These are phyloP conservation scores for Dromaius novaehollandiae DNA, from an alignment of 2,113 vertebrate species.

Conservation along the genomic window DNA sequence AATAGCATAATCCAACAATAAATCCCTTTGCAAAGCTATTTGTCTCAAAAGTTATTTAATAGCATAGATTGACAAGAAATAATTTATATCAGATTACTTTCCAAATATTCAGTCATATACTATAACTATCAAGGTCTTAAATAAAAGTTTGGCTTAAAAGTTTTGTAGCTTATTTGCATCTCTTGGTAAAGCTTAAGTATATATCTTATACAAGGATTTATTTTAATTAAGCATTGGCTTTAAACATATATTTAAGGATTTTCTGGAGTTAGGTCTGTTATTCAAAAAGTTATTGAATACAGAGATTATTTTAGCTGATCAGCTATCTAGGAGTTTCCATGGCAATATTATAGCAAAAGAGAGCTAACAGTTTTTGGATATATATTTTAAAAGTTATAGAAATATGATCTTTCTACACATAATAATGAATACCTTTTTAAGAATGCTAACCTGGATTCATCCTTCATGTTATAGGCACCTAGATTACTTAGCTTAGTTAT, in stretches of 20 bases:
- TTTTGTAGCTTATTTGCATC: neutral
- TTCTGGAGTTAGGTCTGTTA: neutral
- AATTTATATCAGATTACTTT: neutral
- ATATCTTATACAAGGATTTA: neutral
- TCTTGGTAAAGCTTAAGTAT: neutral
- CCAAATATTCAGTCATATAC: neutral
- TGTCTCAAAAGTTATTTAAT: neutral
- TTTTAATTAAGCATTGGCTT: neutral
- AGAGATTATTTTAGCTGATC: neutral
- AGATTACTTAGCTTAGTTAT: neutral
- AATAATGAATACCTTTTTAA: neutral
- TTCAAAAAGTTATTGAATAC: neutral
- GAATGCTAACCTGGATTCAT: neutral
- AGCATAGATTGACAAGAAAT: neutral
- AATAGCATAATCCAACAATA: neutral
- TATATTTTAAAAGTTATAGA: neutral
- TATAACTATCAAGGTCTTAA: neutral
- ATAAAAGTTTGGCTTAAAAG: neutral
- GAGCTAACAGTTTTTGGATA: neutral
- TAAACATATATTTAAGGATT: neutral
- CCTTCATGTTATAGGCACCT: neutral
- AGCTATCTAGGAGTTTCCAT: neutral
- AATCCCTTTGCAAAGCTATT: neutral
- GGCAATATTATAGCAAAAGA: neutral
- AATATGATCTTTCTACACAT: neutral